Evolutionary conservation across 2,888 invertebrate species (phyloP).

Genomic region (Corbicula japonica): DNA sequence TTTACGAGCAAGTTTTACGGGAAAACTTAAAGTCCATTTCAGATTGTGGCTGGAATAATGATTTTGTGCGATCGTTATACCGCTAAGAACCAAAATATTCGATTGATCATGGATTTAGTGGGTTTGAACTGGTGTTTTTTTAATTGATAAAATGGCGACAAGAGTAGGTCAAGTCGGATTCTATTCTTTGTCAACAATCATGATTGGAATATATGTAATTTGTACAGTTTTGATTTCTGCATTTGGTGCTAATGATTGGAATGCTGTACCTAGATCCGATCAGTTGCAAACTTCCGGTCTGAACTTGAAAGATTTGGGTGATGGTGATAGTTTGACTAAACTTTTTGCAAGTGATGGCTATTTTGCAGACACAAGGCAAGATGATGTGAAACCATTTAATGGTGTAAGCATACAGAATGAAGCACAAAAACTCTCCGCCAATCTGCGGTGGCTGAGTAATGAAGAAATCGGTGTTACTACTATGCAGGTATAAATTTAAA

Average conservation of each 20-base stretch:
- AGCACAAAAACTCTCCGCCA: slow-evolving; percentile 82
- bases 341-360: slow-evolving; percentile 77
- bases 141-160: slow-evolving; percentile 66
- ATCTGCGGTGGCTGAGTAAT: slow-evolving; percentile 85
- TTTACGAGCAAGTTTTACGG: too few relatives aligned
- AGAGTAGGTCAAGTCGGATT: slow-evolving; percentile 50
- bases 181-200: slow-evolving; percentile 55
- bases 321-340: slow-evolving; percentile 55
- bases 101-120: too few relatives aligned
- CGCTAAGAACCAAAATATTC: too few relatives aligned
- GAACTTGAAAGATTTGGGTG: slow-evolving; percentile 54
- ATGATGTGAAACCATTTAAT: slow-evolving; percentile 81
- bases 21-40: too few relatives aligned
- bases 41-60: too few relatives aligned
- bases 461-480: slow-evolving; percentile 86
- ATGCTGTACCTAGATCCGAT: too few relatives aligned
- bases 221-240: background rate
- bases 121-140: too few relatives aligned
- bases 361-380: slow-evolving; percentile 78
- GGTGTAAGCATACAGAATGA: slow-evolving; percentile 82
- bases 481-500: slow-evolving; percentile 84
- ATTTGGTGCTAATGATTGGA: slow-evolving; percentile 30
- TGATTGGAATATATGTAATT: background rate
- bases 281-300: slow-evolving; percentile 32
- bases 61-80: too few relatives aligned